Evolutionary conservation across 2,113 vertebrate genomes (phyloP).

Genomic region (Pseudorectes ferrugineus): DNA sequence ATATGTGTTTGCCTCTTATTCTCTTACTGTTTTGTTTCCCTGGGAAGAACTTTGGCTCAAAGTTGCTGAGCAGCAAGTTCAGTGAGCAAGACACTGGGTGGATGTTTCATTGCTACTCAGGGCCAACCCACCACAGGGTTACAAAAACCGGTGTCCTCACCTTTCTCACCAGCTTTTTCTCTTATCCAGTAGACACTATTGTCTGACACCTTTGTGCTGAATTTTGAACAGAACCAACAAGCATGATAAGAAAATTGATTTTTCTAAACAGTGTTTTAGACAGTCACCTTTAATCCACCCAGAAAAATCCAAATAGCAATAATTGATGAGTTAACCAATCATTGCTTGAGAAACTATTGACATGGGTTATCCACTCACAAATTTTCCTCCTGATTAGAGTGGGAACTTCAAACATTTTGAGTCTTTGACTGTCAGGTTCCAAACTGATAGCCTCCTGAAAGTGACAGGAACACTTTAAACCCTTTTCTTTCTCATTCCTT

Average conservation of each 20-base stretch:
- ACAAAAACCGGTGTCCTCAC: background rate
- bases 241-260: background rate
- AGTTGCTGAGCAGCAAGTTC: background rate
- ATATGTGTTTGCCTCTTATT: background rate
- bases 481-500: background rate
- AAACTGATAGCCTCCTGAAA: background rate
- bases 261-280: background rate
- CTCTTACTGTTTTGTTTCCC: background rate
- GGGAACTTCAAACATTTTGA: background rate
- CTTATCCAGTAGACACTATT: background rate
- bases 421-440: background rate
- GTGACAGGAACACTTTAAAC: background rate
- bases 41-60: background rate
- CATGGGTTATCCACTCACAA: background rate
- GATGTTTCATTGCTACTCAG: background rate
- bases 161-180: background rate
- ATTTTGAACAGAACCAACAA: background rate
- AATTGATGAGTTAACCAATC: background rate
- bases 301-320: background rate
- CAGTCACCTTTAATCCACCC: background rate
- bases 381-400: background rate
- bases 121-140: background rate
- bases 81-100: background rate
- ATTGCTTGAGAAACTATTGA: background rate
- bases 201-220: background rate